Evolutionary conservation across 2,888 invertebrate genomes (phyloP).

Genomic region (Nipponacmea schrenckii): DNA sequence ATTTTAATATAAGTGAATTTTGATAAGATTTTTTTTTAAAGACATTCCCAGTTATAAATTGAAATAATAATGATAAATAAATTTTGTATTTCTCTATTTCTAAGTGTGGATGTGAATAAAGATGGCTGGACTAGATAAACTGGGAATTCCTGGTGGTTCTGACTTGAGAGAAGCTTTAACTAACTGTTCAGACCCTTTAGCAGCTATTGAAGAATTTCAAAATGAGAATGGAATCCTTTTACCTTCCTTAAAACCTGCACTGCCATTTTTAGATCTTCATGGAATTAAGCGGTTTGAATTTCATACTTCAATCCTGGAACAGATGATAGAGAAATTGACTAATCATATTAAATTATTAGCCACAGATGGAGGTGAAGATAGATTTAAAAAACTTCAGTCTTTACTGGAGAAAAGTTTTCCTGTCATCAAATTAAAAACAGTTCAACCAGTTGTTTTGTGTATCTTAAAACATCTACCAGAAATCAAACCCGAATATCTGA

Average conservation of each 20-base stretch:
- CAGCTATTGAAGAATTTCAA: conserved; percentile 99
- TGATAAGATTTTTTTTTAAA: too few species aligned
- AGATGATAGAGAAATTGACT: conserved; percentile 60
- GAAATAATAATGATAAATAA: too few species aligned
- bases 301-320: conserved; percentile 78
- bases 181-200: conserved; percentile 94
- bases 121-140: conserved; percentile 76
- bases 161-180: conserved; percentile 90
- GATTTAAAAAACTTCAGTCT: conserved; percentile 88
- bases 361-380: conserved; percentile 60
- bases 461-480: conserved; percentile 91
- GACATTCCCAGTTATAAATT: too few species aligned
- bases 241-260: conserved; percentile 92
- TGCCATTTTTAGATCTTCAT: conserved; percentile 93
- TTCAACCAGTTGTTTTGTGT: conserved; percentile 94
- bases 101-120: not conserved
- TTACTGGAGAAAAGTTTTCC: conserved; percentile 91
- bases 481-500: conserved; percentile 89
- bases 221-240: conserved; percentile 73
- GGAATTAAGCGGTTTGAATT: conserved; percentile 92
- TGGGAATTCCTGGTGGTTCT: conserved; percentile 88
- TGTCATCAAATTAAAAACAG: conserved; percentile 84
- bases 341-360: conserved; percentile 57
- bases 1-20: too few species aligned
- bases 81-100: too few species aligned